Evolutionary conservation across 2,797 vertebrate genomes (phyloP).

Genomic region (Aplochiton taeniatus): DNA sequence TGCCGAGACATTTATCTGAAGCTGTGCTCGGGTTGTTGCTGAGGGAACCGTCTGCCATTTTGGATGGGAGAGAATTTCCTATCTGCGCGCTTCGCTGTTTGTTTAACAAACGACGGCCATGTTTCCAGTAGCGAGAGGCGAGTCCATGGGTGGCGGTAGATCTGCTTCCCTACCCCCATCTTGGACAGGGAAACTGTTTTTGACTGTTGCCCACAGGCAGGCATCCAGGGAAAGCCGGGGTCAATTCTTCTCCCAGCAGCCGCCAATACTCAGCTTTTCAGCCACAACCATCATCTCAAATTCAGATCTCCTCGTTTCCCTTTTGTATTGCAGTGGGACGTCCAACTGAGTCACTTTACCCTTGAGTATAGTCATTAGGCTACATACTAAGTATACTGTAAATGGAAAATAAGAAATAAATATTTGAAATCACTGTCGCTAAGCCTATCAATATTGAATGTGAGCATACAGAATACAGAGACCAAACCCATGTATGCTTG

Average conservation of each 20-base stretch:
- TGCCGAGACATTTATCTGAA: background rate
- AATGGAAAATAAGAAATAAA: too few species aligned
- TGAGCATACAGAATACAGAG: too few species aligned
- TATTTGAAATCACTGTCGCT: too few species aligned
- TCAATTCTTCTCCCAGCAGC: conserved; percentile 20
- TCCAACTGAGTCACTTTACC: too few species aligned
- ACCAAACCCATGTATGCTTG: too few species aligned
- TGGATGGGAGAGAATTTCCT: too few species aligned
- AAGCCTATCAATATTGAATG: too few species aligned
- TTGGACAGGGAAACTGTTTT: conserved; percentile 22
- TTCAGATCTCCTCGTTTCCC: background rate
- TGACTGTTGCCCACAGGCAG: conserved; percentile 42
- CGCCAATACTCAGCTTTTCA: conserved; percentile 5
- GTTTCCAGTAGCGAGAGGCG: conserved; percentile 46
- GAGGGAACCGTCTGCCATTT: background rate
- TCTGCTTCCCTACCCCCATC: conserved; percentile 36
- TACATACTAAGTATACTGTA: too few species aligned
- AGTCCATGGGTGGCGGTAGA: conserved; percentile 43
- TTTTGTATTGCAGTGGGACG: too few species aligned
- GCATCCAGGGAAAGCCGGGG: conserved; percentile 27
- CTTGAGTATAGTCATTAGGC: too few species aligned
- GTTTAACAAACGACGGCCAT: background rate
- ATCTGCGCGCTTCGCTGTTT: too few species aligned
- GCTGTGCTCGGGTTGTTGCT: background rate
- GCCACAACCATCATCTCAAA: background rate